Evolutionary conservation across 2,113 vertebrate genomes (phyloP).

Genomic region (Ictalurus furcatus): DNA sequence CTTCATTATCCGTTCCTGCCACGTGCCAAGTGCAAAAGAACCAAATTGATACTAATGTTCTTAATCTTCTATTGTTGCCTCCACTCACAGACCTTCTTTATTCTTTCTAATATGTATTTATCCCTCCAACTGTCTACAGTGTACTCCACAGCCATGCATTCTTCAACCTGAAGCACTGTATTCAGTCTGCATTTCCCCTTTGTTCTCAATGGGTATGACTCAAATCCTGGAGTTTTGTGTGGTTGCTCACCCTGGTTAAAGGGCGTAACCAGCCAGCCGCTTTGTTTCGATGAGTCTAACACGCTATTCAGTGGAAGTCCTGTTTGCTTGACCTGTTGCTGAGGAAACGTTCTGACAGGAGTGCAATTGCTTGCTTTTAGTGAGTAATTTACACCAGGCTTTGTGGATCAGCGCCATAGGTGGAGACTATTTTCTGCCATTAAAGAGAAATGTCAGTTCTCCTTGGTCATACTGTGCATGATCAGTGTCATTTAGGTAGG

Average conservation of each 20-base stretch:
- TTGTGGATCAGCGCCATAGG: conserved; percentile 2
- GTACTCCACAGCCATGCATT: neutral
- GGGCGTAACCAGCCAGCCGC: conserved; percentile 42
- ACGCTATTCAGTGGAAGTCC: conserved; percentile 44
- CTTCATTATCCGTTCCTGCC: conserved; percentile 7
- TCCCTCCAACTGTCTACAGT: neutral
- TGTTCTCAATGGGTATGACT: conserved; percentile 18
- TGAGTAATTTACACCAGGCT: conserved; percentile 21
- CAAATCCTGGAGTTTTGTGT: conserved; percentile 14
- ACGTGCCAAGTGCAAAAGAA: neutral
- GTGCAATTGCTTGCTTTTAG: conserved; percentile 45
- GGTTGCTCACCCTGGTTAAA: conserved; percentile 32
- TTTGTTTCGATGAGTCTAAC: conserved; percentile 41
- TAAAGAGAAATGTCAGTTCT: neutral
- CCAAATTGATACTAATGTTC: neutral
- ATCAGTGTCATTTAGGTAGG: neutral
- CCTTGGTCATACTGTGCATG: neutral
- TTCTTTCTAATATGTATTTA: neutral
- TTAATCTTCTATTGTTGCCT: neutral
- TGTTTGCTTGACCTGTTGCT: conserved; percentile 63
- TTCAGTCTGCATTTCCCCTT: neutral
- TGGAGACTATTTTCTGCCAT: neutral
- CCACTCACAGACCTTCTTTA: neutral
- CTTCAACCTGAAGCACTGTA: neutral
- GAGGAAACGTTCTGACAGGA: conserved; percentile 52